Percentiles rank a stretch among this genome's conserved stretches.
phyloP scores from a whole-genome alignment of 2,113 vertebrate species.

The Baryphthengus martii region DNA sequence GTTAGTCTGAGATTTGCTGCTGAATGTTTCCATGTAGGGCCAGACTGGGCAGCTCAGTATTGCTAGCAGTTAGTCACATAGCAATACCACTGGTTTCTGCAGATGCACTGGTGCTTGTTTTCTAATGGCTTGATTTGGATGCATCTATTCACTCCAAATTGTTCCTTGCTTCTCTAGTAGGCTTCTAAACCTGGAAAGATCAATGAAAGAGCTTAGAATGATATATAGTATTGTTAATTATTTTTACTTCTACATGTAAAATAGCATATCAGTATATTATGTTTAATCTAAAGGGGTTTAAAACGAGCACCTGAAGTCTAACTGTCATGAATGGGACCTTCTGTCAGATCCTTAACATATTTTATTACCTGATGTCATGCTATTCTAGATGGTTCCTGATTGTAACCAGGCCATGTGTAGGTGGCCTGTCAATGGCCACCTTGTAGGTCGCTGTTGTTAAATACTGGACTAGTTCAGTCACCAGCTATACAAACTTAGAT shows the following conservation, averaged over 20 bases:
- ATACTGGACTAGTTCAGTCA: background rate
- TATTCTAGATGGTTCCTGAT: background rate
- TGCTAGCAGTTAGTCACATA: background rate
- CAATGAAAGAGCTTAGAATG: background rate
- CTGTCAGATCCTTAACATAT: background rate
- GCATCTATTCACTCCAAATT: background rate
- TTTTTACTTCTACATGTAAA: background rate
- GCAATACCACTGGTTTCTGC: background rate
- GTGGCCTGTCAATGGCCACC: background rate
- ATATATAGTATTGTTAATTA: background rate
- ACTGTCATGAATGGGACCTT: background rate
- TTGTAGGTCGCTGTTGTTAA: background rate
- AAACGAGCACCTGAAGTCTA: background rate
- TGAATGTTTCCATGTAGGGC: background rate
- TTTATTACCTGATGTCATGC: background rate
- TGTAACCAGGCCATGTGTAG: background rate
- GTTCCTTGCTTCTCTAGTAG: background rate
- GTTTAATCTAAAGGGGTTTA: background rate
- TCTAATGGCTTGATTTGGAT: background rate
- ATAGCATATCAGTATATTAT: background rate
- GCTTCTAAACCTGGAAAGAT: background rate
- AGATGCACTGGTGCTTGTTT: background rate
- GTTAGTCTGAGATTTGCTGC: background rate
- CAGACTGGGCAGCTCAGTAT: background rate
- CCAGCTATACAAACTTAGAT: background rate